Evolutionary conservation across 2,888 invertebrate species (phyloP).

Genomic region (Cheiracanthium punctorium): DNA sequence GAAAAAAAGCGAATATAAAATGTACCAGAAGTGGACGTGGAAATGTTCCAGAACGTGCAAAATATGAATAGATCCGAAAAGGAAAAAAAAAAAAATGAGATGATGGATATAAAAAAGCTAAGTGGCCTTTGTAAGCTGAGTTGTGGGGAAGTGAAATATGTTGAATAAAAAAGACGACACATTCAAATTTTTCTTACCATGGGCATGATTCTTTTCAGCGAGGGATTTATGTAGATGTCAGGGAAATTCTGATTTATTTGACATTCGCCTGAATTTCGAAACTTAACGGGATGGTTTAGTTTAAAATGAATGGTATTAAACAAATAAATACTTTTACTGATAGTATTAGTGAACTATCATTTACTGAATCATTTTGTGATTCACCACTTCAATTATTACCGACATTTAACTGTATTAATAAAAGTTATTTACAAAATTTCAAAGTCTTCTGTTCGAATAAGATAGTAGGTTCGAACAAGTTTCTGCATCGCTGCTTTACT

Average conservation of each 20-base stretch:
- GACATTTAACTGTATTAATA: too few species aligned
- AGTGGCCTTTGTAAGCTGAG: constrained; percentile 44
- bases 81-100: constrained; percentile 5
- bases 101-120: constrained; percentile 51
- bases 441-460: too few species aligned
- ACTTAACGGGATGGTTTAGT: too few species aligned
- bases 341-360: too few species aligned
- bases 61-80: constrained; percentile 16
- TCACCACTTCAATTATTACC: too few species aligned
- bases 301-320: too few species aligned
- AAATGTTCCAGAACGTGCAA: constrained; percentile 9
- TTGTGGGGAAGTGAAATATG: constrained; percentile 43
- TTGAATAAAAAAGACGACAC: constrained; percentile 9
- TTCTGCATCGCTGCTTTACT: too few species aligned
- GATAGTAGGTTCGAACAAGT: too few species aligned
- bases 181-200: constrained; percentile 1
- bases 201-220: constrained; percentile 28
- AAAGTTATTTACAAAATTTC: too few species aligned
- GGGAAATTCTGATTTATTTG: constrained; percentile 38
- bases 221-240: constrained; percentile 36
- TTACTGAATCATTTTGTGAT: too few species aligned
- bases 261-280: neutral
- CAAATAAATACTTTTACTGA: too few species aligned
- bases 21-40: neutral
- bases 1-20: constrained; percentile 22